phyloP scores from a whole-genome alignment of 2,797 vertebrate genomes.

The Sciurus carolinensis region DNA sequence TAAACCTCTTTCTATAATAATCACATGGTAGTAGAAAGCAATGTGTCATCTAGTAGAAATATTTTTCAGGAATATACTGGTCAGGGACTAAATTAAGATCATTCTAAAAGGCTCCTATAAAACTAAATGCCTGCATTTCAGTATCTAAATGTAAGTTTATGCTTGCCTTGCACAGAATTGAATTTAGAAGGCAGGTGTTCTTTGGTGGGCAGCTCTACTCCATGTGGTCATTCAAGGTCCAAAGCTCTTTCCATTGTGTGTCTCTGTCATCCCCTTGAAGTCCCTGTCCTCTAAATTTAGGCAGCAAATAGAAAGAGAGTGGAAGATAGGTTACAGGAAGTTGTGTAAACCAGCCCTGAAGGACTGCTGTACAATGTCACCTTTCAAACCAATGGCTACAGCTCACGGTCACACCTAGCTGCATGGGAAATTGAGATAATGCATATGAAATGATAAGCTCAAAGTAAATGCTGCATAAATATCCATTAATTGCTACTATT shows the following conservation, averaged over 20 bases:
- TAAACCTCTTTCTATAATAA: neutral
- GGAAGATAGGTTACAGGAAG: neutral
- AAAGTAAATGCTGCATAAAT: neutral
- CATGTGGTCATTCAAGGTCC: neutral
- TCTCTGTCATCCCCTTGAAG: neutral
- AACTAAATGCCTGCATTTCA: neutral
- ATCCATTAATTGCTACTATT: neutral
- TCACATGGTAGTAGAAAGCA: neutral
- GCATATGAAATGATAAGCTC: neutral
- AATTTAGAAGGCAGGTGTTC: neutral
- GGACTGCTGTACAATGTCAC: neutral
- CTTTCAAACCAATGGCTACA: neutral
- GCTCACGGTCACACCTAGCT: neutral
- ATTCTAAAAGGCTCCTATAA: neutral
- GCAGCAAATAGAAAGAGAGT: neutral
- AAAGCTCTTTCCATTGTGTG: neutral
- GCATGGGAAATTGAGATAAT: neutral
- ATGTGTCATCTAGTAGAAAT: neutral
- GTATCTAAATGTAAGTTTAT: neutral
- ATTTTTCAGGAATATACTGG: constrained; percentile 6
- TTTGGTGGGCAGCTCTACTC: neutral
- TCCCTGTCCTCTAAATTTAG: neutral
- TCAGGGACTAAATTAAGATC: neutral
- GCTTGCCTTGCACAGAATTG: neutral
- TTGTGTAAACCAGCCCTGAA: neutral